Evolutionary conservation across 2,113 vertebrate species (phyloP), one percentile per base, ranked within the genome.

Genomic region (Malurus alboscapulatus): DNA sequence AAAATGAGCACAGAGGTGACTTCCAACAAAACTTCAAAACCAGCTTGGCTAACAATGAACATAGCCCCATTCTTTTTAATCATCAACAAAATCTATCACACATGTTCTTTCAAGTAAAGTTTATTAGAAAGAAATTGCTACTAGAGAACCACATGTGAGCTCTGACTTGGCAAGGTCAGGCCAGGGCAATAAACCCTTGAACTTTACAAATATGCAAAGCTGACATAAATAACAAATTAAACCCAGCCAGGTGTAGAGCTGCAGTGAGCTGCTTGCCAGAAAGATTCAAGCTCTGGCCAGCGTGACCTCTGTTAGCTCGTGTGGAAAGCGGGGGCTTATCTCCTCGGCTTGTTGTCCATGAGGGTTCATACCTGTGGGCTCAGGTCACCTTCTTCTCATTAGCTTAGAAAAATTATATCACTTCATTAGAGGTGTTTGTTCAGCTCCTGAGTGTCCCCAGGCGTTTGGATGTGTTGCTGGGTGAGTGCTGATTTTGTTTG

Each of bases 141-240:
- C 98, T 98, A 98, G 97, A 91, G 97, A 97, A 93, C 97, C 98
- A 98, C 98, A 98, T 98, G 98, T 98, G 97, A 98, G 97, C 97
- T 98, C 97, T 97, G 94, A 97, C 97, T 98, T 98, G 97, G 97
- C 97, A 97, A 98, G 98, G 98, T 98, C 98, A 98, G 97, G 97
- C 97, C 96, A 96, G 98, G 98, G 97, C 96, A 98, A 97, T 98
- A 98, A 98, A 98, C 98, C 98, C 97, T 97, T 98, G 98, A 98
- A 98, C 98, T 97, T 98, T 98, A 98, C 98, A 98, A 98, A 98
- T 98, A 98, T 98, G 98, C 97, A 98, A 98, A 98, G 97, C 98
- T 98, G 98, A 98, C 98, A 98, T 98, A 98, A 98, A 98, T 98
- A 98, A 98, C 98, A 98, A 98, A 98, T 98, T 98, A 98, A 98